Evolutionary conservation across 2,113 vertebrate genomes (phyloP), one percentile per base, ranked within the genome.

Genomic region (Notiomystis cincta): DNA sequence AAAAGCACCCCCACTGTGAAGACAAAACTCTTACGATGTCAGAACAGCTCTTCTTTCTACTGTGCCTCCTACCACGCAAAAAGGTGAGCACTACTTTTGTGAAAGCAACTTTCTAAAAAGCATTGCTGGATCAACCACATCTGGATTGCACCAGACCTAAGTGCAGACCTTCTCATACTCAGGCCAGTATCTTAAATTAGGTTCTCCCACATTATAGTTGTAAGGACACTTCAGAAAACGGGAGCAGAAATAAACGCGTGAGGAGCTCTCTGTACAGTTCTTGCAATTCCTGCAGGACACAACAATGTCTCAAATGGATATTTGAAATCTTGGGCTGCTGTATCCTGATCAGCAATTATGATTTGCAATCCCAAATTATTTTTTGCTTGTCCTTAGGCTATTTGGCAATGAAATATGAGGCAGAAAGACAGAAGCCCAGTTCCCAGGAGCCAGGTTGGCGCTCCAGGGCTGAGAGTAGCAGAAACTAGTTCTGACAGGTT

Each of bases 401-500:
- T 93, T 73, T 71, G 28, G 71, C 89, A 95, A 75, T 31, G 83
- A 86, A 91, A 42, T 80, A 79, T 0, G 0, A 96, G 60, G 66
- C 44, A 78, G 58, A 90, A 90, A 95, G 64, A 71, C 40, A 89
- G 76, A 82, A 87, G 50, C 75, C 77, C 35, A 53, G 73, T 37
- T 97, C 82, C 93, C 88, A 89, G 15, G 75, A 94, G 88, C 86
- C 90, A 78, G 86, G 91, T 38, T 93, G 78, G 47, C 69, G 97
- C 96, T 97, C 73, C 75, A 57, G 95, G 95, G 96, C 78, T 91
- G 60, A 95, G 77, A 67, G 65, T 42, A 93, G 83, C 73, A 82
- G 89, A 93, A 95, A 96, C 38, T 28, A 48, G 67, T 82, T 96
- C 67, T 96, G 97, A 96, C 95, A 93, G 91, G 95, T 94, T 94